Base-by-base conservation (phyloP, 2,113 vertebrate species). In the Tragelaphus buxtoni region DNA sequence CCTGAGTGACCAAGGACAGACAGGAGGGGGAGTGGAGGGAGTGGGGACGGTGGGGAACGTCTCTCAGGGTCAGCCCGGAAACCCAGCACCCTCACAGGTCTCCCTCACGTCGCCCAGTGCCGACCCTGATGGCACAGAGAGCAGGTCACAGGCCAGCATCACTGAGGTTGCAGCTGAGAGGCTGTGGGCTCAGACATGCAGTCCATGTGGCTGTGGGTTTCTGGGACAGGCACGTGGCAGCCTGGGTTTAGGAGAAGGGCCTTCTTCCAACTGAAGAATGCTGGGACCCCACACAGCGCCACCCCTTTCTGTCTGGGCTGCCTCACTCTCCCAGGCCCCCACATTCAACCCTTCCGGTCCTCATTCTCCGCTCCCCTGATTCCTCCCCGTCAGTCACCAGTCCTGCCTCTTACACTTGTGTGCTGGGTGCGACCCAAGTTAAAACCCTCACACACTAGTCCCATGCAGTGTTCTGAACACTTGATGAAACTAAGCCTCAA, bases 21-120 rank as follows among this genome's bases (percentile, higher is more conserved):
- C 4, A 32, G 45, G 56, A 28, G 35, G 26, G 17, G 60, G 35
- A 11, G 45, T 45, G 0, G 5, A 47, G 0, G 79, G 20, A 65
- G 24, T 16, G 7, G 47, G 18, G 4, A 16, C 0, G 1, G 9
- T 5, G 3, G 9, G n/a, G 42, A 60, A 55, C 0, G 1, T 16
- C 13, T 3, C 28, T 30, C 51, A 42, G 42, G 22, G 22, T 22
- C 11, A 49, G 53, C 65, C 51, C 61, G 17, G 42, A 47, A 94
- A 49, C 18, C 11, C 0, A 39, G 26, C 24, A 3, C 5, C 69
- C 58, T 53, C 16, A 9, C 4, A n/a, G 9, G 58, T 18, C 77
- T 61, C n/a, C 65, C 11, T 49, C 0, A 0, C 20, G 13, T 87
- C 32, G 14, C 16, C 88, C 30, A 4, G 24, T 3, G 20, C 14